phyloP scores from a whole-genome alignment of 2,113 vertebrate genomes.

The Hemiprocne comata region DNA sequence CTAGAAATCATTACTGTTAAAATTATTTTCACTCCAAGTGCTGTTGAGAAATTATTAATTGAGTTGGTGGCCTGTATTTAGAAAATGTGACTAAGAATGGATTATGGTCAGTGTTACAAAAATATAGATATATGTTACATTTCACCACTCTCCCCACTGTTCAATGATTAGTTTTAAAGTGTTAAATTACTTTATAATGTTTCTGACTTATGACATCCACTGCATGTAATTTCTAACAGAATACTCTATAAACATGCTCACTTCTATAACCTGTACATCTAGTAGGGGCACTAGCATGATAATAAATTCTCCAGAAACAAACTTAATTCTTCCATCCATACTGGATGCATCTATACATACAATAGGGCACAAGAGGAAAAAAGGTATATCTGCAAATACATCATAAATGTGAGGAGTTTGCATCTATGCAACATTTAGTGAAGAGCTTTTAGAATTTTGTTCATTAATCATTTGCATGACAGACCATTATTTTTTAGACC shows the following conservation, averaged over 20 bases:
- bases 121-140: background rate
- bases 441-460: background rate
- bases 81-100: background rate
- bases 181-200: slow-evolving; percentile 4
- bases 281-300: background rate
- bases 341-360: background rate
- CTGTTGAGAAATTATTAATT: background rate
- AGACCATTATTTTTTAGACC: background rate
- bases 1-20: background rate
- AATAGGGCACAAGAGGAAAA: background rate
- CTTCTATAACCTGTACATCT: background rate
- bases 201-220: background rate
- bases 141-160: background rate
- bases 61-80: background rate
- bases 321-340: background rate
- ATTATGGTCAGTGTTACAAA: background rate
- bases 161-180: slow-evolving; percentile 10
- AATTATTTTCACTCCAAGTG: background rate
- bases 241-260: background rate
- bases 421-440: background rate
- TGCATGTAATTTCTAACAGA: background rate
- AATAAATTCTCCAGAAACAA: background rate
- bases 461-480: background rate
- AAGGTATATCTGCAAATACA: background rate
- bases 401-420: background rate